A percentile compares a stretch with the other conserved stretches of the same genome.
Evolutionary conservation across 2,888 invertebrate species (phyloP).

Genomic region (Tipula lateralis): DNA sequence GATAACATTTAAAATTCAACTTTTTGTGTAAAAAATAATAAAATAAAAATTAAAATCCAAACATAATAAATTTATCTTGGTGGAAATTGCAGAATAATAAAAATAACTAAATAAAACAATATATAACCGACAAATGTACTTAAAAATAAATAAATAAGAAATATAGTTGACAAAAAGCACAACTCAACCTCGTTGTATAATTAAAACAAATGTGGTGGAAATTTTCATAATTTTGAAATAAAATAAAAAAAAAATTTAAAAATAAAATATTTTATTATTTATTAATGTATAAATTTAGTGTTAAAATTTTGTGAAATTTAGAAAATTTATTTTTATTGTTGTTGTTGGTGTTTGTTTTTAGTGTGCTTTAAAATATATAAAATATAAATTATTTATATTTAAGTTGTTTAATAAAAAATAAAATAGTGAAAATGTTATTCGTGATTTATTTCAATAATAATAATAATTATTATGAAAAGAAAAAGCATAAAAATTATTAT

Average conservation of each 20-base stretch:
- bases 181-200: neutral
- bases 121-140: neutral
- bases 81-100: neutral
- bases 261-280: neutral
- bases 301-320: neutral
- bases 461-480: constrained; percentile 19
- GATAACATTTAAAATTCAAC: neutral
- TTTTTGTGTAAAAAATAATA: neutral
- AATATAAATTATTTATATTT: neutral
- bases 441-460: neutral
- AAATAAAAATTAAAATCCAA: neutral
- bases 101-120: neutral
- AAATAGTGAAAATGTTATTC: neutral
- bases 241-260: neutral
- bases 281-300: neutral
- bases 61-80: neutral
- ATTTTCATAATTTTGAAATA: neutral
- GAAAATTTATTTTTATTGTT: neutral
- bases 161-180: neutral
- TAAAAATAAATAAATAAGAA: neutral
- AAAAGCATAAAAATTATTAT: neutral
- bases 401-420: neutral
- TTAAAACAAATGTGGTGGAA: constrained; percentile 6
- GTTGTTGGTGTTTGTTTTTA: neutral
- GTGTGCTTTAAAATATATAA: neutral